A percentile compares a stretch with the other conserved stretches of the same genome.
Conservation (phyloP, 1,140 invertebrate species). For the Dinoponera quadriceps region DNA sequence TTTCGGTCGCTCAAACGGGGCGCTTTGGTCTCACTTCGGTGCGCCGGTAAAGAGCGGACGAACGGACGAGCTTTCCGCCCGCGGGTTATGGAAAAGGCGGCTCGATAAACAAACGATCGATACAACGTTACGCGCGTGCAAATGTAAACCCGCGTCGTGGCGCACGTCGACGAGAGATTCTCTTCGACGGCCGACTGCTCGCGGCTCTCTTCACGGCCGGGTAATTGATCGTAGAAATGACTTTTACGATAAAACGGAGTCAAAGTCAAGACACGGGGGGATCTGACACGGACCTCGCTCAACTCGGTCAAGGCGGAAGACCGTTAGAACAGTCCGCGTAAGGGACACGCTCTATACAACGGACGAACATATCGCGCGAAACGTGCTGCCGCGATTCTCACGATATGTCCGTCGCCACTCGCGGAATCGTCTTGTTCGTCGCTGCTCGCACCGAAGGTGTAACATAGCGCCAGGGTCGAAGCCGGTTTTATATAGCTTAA, state of each 20-base stretch:
- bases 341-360: constrained; percentile 71
- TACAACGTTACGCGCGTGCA: not conserved
- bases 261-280: constrained; percentile 84
- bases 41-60: not conserved
- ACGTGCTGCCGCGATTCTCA: constrained; percentile 30
- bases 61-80: not conserved
- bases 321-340: constrained; percentile 75
- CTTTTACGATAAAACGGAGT: constrained; percentile 82
- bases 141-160: not conserved
- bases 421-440: too few relatives aligned
- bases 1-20: too few relatives aligned
- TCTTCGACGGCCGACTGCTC: not conserved
- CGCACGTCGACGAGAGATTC: not conserved
- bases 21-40: too few relatives aligned
- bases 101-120: constrained; percentile 45
- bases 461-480: too few relatives aligned
- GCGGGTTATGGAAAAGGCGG: constrained; percentile 9
- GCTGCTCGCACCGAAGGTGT: too few relatives aligned
- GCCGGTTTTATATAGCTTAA: too few relatives aligned
- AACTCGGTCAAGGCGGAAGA: constrained; percentile 85
- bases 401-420: not conserved
- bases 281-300: constrained; percentile 83
- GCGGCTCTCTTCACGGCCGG: constrained; percentile 62
- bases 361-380: constrained; percentile 56
- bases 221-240: constrained; percentile 73